phyloP scores from a whole-genome alignment of 2,888 invertebrate genomes.

The Pocota personata region DNA sequence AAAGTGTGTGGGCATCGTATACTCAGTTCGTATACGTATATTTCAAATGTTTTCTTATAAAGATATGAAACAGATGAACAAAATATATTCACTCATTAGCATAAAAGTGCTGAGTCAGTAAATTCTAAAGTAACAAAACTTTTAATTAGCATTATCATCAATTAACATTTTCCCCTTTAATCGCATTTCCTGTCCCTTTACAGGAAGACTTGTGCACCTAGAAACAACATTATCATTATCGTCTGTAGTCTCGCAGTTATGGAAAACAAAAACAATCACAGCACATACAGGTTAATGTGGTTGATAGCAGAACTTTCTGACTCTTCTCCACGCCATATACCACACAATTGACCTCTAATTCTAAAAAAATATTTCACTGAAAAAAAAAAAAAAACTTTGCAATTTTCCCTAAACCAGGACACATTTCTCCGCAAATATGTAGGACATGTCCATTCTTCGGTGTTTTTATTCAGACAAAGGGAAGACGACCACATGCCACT shows the following conservation, averaged over 20 bases:
- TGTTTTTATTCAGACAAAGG: not conserved
- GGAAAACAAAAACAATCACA: not conserved
- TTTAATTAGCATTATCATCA: not conserved
- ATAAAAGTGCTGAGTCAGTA: not conserved
- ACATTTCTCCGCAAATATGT: conserved; percentile 15
- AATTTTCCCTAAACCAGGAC: conserved; percentile 22
- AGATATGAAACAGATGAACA: not conserved
- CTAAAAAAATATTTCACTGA: not conserved
- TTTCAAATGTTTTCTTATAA: not conserved
- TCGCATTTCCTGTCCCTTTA: not conserved
- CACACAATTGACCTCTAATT: conserved; percentile 49
- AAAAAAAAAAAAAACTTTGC: conserved; percentile 3
- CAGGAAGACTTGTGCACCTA: not conserved
- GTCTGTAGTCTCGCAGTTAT: conserved; percentile 13
- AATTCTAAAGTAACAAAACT: not conserved
- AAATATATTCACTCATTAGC: not conserved
- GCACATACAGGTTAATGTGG: not conserved
- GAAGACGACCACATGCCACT: conserved; percentile 9
- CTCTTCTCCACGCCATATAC: not conserved
- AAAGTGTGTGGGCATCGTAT: not conserved
- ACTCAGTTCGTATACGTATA: not conserved
- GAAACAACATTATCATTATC: not conserved
- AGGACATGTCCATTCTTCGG: conserved; percentile 10
- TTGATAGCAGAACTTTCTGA: not conserved
- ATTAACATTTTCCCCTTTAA: not conserved